A percentile compares a stretch with the other conserved stretches of the same genome.
Evolutionary conservation across 2,113 vertebrate species (phyloP).

Genomic region (Phycodurus eques): DNA sequence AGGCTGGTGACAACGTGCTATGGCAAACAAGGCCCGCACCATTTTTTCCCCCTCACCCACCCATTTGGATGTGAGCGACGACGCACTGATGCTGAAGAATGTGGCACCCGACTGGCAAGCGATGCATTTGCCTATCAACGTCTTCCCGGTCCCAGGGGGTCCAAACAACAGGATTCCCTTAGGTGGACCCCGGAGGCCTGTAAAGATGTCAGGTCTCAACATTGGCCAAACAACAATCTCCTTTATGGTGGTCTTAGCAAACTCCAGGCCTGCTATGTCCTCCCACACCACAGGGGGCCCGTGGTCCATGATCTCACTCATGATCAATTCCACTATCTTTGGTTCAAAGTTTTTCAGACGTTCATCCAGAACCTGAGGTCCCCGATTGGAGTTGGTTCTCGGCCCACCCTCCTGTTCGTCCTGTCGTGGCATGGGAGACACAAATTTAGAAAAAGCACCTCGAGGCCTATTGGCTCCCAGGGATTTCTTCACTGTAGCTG

Average conservation of each 20-base stretch:
- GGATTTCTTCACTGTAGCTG: constrained; percentile 81
- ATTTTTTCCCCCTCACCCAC: constrained; percentile 97
- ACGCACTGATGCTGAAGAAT: constrained; percentile 97
- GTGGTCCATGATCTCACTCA: constrained; percentile 95
- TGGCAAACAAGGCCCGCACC: constrained; percentile 90
- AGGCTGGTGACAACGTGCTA: constrained; percentile 90
- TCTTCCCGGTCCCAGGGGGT: constrained; percentile 94
- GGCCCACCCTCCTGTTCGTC: constrained; percentile 69
- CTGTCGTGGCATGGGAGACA: constrained; percentile 83
- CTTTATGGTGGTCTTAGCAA: constrained; percentile 93
- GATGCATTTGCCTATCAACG: constrained; percentile 95
- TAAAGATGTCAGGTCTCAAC: constrained; percentile 95
- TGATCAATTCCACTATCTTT: constrained; percentile 92
- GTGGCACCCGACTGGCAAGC: constrained; percentile 95
- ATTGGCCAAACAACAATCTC: constrained; percentile 99
- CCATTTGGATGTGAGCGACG: constrained; percentile 97
- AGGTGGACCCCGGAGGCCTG: constrained; percentile 90
- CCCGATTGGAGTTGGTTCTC: constrained; percentile 24
- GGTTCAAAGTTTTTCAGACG: constrained; percentile 89
- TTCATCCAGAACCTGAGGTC: constrained; percentile 75
- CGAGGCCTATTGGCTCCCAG: constrained; percentile 86
- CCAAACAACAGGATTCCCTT: constrained; percentile 95
- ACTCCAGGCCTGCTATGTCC: constrained; percentile 93
- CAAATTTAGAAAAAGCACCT: constrained; percentile 85
- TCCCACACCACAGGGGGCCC: constrained; percentile 90